Evolutionary conservation across 2,888 invertebrate species (phyloP).

Genomic region (Latrodectus hesperus): DNA sequence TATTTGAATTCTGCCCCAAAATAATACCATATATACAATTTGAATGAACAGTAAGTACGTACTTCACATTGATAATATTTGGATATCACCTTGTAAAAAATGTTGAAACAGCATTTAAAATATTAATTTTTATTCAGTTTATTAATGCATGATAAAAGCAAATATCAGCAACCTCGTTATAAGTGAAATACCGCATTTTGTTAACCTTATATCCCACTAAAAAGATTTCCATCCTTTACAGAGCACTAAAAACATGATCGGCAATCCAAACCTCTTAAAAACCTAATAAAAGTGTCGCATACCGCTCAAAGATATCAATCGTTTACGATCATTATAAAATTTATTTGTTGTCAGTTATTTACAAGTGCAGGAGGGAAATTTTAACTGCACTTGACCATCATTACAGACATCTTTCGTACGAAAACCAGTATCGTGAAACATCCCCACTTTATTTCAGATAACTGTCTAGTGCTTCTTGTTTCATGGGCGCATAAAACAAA

Average conservation of each 20-base stretch:
- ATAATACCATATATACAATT: no score
- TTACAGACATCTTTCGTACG: conserved; percentile 29
- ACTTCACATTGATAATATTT: no score
- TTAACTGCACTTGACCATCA: conserved; percentile 67
- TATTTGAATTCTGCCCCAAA: no score
- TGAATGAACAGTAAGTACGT: no score
- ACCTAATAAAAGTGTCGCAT: conserved; percentile 61
- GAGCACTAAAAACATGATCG: conserved; percentile 67
- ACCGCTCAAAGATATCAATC: conserved; percentile 65
- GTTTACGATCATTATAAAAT: conserved; percentile 69
- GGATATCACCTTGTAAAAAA: no score
- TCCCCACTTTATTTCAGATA: conserved; percentile 66
- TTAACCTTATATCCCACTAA: conserved; percentile 9
- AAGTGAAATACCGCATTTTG: conserved; percentile 45
- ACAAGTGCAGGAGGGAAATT: conserved; percentile 44
- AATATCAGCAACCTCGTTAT: conserved; percentile 1
- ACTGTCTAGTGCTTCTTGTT: conserved; percentile 55
- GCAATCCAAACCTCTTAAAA: conserved; percentile 64
- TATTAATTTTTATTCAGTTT: no score
- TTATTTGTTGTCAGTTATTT: conserved; percentile 66
- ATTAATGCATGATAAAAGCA: no score
- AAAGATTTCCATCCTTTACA: conserved; percentile 47
- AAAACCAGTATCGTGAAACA: background rate
- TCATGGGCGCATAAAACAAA: conserved; percentile 68
- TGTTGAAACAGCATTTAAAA: no score